phyloP scores from a whole-genome alignment of 2,113 vertebrate genomes.

The Mustela nigripes region DNA sequence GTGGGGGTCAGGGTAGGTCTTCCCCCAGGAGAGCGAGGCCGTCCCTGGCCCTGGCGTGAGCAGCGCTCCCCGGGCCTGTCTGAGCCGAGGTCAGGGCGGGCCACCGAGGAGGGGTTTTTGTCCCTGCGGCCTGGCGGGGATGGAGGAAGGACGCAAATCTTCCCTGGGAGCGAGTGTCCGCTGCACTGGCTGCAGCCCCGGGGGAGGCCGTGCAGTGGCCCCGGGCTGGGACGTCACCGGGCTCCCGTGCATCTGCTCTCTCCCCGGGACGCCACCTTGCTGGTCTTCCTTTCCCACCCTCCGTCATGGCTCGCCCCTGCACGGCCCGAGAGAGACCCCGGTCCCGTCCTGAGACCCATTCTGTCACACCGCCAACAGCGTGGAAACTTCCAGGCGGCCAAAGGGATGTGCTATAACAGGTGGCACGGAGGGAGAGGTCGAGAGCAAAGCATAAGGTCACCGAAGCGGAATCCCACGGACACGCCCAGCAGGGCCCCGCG shows the following conservation, averaged over 20 bases:
- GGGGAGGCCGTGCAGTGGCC: neutral
- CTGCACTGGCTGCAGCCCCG: neutral
- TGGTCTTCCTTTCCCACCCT: neutral
- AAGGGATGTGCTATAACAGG: no score
- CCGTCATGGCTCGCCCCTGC: neutral
- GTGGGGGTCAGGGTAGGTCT: neutral
- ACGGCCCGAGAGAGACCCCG: neutral
- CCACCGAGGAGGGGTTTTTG: neutral
- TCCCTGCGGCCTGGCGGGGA: neutral
- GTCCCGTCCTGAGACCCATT: neutral
- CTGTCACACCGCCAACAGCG: no score
- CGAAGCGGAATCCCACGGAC: neutral
- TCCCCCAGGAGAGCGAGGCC: neutral
- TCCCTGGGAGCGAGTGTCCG: neutral
- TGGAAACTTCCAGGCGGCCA: neutral
- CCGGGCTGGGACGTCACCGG: neutral
- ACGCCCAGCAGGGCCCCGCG: neutral
- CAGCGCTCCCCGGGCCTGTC: neutral
- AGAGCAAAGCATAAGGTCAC: neutral
- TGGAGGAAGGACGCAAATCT: neutral
- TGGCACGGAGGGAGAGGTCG: neutral
- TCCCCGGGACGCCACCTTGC: neutral
- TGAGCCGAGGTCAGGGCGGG: no score
- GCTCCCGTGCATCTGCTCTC: neutral
- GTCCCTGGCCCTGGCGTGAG: neutral